Evolutionary conservation across 2,797 vertebrate species (phyloP).

Genomic region (Hafferia zeledoni): DNA sequence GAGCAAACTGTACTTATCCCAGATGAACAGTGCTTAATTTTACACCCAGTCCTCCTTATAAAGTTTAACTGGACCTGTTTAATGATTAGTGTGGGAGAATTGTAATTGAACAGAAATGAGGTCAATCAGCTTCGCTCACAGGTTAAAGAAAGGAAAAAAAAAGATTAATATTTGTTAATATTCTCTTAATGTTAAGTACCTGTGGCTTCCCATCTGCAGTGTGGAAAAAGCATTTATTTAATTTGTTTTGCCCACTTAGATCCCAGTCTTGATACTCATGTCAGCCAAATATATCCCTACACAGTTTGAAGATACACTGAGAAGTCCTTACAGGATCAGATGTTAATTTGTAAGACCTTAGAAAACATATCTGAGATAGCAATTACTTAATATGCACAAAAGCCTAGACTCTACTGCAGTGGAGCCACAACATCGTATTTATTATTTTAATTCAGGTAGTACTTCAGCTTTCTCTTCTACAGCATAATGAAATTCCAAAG

Average conservation of each 20-base stretch:
- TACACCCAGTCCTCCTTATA: rapidly evolving
- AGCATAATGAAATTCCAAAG: neutral
- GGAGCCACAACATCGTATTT: neutral
- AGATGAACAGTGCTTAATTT: neutral
- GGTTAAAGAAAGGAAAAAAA: neutral
- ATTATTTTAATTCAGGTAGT: neutral
- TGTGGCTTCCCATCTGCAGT: neutral
- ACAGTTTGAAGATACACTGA: neutral
- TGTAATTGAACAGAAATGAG: neutral
- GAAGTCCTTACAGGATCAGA: neutral
- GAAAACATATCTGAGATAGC: neutral
- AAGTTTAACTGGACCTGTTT: neutral
- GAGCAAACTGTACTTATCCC: neutral
- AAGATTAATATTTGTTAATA: neutral
- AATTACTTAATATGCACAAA: neutral
- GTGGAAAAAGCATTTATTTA: neutral
- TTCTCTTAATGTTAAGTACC: neutral
- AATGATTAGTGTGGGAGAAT: neutral
- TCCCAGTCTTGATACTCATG: neutral
- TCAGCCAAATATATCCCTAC: neutral
- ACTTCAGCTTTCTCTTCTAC: neutral
- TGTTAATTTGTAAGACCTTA: neutral
- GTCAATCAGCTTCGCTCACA: neutral
- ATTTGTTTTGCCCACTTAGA: neutral
- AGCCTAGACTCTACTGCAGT: neutral